These are phyloP conservation scores for Platerodrilus igneus DNA, from an alignment of 2,888 invertebrate genomes.

Conservation along the genomic window DNA sequence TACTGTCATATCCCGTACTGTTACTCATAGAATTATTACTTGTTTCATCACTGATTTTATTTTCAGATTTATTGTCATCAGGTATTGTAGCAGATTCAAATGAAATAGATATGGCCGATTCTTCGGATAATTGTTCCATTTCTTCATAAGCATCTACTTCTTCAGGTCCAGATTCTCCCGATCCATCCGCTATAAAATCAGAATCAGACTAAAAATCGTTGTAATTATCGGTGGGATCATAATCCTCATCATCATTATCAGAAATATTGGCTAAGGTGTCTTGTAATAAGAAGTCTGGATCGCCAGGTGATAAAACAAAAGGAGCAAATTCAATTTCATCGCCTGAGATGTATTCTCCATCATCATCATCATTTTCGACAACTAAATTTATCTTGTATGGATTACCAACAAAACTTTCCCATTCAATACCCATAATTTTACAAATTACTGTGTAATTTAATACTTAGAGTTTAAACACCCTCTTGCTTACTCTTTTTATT, in stretches of 20 bases:
- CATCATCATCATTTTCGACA: slow-evolving; percentile 22
- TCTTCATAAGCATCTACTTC: too few species aligned
- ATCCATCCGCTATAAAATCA: slow-evolving; percentile 18
- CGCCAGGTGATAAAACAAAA: slow-evolving; percentile 6
- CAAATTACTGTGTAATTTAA: neutral
- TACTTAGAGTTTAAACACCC: too few species aligned
- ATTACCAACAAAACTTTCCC: slow-evolving; percentile 17
- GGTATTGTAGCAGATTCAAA: too few species aligned
- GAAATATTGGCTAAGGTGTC: slow-evolving; percentile 12
- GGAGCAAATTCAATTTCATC: slow-evolving; percentile 16
- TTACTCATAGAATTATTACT: too few species aligned
- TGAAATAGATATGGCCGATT: too few species aligned
- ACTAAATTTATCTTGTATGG: slow-evolving; percentile 18
- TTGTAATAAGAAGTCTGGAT: slow-evolving; percentile 12
- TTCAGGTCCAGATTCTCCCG: slow-evolving; percentile 25
- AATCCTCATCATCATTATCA: slow-evolving; percentile 13
- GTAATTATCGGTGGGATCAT: slow-evolving; percentile 13
- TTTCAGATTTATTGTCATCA: too few species aligned
- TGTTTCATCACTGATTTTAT: too few species aligned
- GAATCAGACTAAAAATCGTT: slow-evolving; percentile 14
- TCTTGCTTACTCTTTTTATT: too few species aligned
- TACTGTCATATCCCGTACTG: too few species aligned
- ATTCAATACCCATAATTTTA: slow-evolving; percentile 15
- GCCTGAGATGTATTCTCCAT: slow-evolving; percentile 12
- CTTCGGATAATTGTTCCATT: too few species aligned